phyloP scores from a whole-genome alignment of 2,888 invertebrate genomes.

The Acleris sparsana region DNA sequence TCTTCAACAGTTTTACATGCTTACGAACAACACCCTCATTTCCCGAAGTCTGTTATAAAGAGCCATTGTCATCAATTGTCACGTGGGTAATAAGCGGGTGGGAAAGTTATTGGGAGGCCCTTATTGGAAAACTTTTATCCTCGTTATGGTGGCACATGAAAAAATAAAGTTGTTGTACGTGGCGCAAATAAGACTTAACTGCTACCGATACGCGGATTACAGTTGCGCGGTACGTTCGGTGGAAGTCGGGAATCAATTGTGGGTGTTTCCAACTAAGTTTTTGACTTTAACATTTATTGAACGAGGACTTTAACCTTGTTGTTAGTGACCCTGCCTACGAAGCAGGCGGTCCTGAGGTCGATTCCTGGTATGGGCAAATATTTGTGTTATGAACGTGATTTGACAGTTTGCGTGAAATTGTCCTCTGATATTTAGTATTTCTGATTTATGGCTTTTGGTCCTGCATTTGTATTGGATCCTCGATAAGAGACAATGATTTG shows the following conservation, averaged over 20 bases:
- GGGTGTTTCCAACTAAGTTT: neutral
- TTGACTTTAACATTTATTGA: neutral
- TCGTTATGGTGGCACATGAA: conserved; percentile 64
- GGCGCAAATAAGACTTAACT: conserved; percentile 78
- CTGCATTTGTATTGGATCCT: too few species aligned
- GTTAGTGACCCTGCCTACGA: too few species aligned
- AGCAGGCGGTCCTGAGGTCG: too few species aligned
- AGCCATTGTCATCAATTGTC: conserved; percentile 80
- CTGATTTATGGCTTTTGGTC: too few species aligned
- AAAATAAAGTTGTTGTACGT: conserved; percentile 77
- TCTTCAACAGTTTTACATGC: conserved; percentile 31
- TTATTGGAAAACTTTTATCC: conserved; percentile 81
- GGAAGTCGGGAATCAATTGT: neutral
- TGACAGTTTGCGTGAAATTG: too few species aligned
- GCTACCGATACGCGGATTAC: conserved; percentile 42
- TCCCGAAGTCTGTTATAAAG: conserved; percentile 72
- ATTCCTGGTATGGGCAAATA: too few species aligned
- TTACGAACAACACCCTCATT: conserved; percentile 45
- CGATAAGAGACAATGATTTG: too few species aligned
- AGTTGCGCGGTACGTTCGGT: conserved; percentile 9
- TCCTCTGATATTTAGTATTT: too few species aligned
- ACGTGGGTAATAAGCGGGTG: conserved; percentile 75
- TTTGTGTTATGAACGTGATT: too few species aligned
- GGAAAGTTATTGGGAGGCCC: conserved; percentile 67
- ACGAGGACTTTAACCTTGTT: too few species aligned